These are phyloP conservation scores for Rissa tridactyla DNA, from an alignment of 2,113 vertebrate genomes.

Conservation along the genomic window DNA sequence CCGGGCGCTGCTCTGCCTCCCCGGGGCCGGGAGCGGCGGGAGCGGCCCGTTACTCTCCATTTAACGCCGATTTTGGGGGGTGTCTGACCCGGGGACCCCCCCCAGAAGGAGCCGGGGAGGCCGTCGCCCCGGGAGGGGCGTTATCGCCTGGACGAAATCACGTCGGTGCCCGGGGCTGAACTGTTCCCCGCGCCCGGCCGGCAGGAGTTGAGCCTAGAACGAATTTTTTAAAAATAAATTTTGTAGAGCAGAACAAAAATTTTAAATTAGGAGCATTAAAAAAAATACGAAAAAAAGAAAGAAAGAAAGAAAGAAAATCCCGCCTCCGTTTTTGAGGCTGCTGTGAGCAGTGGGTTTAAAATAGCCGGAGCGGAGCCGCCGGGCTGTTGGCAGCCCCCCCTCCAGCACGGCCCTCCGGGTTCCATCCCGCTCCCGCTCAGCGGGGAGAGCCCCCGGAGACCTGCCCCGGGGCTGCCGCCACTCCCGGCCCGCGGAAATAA, in stretches of 20 bases:
- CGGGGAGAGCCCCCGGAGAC: background rate
- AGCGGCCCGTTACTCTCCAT: too few relatives aligned
- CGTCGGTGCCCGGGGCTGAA: background rate
- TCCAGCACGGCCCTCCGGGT: background rate
- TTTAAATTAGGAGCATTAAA: background rate
- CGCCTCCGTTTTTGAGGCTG: background rate
- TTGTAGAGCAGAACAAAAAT: background rate
- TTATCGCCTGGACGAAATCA: background rate
- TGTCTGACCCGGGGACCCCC: background rate
- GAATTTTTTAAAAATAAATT: background rate
- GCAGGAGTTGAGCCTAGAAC: background rate
- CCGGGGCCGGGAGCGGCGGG: background rate
- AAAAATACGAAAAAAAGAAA: too few relatives aligned
- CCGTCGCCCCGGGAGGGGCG: too few relatives aligned
- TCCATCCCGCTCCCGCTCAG: background rate
- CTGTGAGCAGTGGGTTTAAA: background rate
- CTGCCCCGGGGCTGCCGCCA: background rate
- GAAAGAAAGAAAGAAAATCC: background rate
- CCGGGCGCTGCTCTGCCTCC: background rate
- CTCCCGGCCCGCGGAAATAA: background rate
- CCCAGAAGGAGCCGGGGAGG: background rate
- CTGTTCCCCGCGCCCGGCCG: fast-evolving
- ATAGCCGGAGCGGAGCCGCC: background rate
- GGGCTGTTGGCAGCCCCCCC: background rate
- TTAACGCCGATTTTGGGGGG: fast-evolving